Evolutionary conservation across 2,113 vertebrate genomes (phyloP), one percentile per base, ranked within the genome.

Genomic region (Cebidichthys violaceus): DNA sequence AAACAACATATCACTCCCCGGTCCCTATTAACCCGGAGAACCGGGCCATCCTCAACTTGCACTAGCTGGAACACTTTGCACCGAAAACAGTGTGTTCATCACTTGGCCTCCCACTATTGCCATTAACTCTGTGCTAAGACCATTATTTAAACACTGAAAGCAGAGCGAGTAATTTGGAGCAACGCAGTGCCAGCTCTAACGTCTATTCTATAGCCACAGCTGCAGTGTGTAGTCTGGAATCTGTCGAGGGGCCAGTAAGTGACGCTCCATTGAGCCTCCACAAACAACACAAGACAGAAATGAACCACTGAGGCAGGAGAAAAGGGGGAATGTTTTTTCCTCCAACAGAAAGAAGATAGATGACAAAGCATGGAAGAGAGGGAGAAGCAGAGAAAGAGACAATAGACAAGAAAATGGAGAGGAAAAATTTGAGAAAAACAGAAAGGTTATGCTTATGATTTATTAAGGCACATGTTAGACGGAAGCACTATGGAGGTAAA

Each of bases 131-230:
- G 72, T 52, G 82, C 86, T 79, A 84, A 82, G 83, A 87, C 90
- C 89, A 91, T 93, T 92, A 92, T 92, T 94, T 93, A 92, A 93
- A 92, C 82, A 76, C 83, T 75, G 88, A 92, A 91, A 92, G 90
- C 86, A 68, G 81, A 83, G 89, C 64, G 66, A 89, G 85, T 86
- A 37, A 90, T 94, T 90, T 89, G 89, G 88, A 92, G 89, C 87
- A 59, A 74, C 41, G 70, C 88, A 14, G 85, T 77, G 90, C 88
- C 91, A 84, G 87, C 88, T 70, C 86, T 69, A 68, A 85, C 81
- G 73, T 84, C 83, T 85, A 70, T 74, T 85, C 84, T 90, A 76
- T 71, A 77, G 90, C 85, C 88, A 29, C 93, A 92, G 93, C 93
- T 93, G 92, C 90, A 77, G 73, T 20, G 86, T 73, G 81, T 82